Base-by-base conservation (phyloP, 2,797 vertebrate species). In the Alosa sapidissima region DNA sequence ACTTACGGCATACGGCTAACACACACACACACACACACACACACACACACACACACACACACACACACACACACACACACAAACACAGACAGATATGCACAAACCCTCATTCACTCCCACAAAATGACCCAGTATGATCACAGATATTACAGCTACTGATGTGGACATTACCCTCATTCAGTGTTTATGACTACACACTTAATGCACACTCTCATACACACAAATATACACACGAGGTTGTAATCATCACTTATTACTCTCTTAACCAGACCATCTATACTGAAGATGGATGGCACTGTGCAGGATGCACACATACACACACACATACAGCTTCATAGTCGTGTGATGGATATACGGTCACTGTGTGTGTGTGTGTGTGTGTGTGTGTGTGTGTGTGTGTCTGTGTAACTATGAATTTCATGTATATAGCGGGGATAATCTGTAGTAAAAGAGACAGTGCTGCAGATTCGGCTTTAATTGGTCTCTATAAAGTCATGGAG, bases 361-460 rank as follows among this genome's bases (percentile, higher is more conserved):
- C 62, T 75, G 68, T 75, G 68, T 21, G 68, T 16, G 36, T 75
- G 36, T 36, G 65, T 84, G 83, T 41, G 68, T 75, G 36, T 45
- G 33, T 83, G 85, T 84, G n/a, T n/a, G n/a, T n/a, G 82, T n/a
- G 72, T 16, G 33, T 60, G 78, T 72, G 45, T 45, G 47, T n/a
- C 83, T 83, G 82, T 86, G 81, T 28, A 65, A 86, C 47, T 81
- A 81, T 86, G 49, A 86, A 88, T 88, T 85, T 81, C 75, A 88
- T 88, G 86, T 72, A 85, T 83, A 88, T 86, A 85, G 86, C 82
- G 65, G 86, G 88, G 85, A 88, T 87, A 89, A 85, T 87, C 85
- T 82, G 33, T 84, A 82, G 41, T 82, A 85, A 86, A 85, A 83
- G 41, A 83, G 68, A 85, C 85, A 13, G 86, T 33, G 83, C 83